Evolutionary conservation across 2,797 vertebrate species (phyloP).

Genomic region (Myripristis murdjan): DNA sequence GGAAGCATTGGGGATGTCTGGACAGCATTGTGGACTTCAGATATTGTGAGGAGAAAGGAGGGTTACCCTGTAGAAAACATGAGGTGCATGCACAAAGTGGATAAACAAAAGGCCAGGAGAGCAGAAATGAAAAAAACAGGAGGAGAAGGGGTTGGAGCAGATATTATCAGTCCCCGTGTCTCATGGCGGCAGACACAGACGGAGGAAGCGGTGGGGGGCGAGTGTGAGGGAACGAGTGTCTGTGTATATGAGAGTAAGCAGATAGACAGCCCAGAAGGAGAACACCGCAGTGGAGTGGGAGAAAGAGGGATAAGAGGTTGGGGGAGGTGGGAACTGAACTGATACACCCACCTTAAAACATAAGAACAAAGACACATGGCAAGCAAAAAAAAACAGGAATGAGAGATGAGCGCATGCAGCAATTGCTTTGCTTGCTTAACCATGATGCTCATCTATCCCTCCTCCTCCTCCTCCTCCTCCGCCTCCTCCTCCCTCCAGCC

Average conservation of each 20-base stretch:
- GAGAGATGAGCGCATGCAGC: constrained; percentile 63
- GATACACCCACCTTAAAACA: constrained; percentile 79
- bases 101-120: constrained; percentile 58
- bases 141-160: constrained; percentile 71
- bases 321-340: constrained; percentile 74
- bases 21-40: constrained; percentile 21
- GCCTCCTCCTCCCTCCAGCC: constrained; percentile 23
- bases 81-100: constrained; percentile 42
- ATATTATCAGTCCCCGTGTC: constrained; percentile 81
- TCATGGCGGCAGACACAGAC: constrained; percentile 86
- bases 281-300: constrained; percentile 80
- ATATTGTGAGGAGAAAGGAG: background rate
- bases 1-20: constrained; percentile 29
- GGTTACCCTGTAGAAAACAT: background rate
- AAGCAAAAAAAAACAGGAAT: constrained; percentile 35
- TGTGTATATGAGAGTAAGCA: constrained; percentile 62
- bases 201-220: constrained; percentile 71
- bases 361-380: constrained; percentile 78
- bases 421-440: constrained; percentile 67
- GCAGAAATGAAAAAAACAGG: constrained; percentile 53
- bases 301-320: constrained; percentile 60
- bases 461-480: constrained; percentile 56
- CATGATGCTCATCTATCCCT: constrained; percentile 63
- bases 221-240: constrained; percentile 41
- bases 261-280: constrained; percentile 80